These are phyloP conservation scores for Caenorhabditis brenneri DNA, from an alignment of 1,140 invertebrate species.

Conservation along the genomic window DNA sequence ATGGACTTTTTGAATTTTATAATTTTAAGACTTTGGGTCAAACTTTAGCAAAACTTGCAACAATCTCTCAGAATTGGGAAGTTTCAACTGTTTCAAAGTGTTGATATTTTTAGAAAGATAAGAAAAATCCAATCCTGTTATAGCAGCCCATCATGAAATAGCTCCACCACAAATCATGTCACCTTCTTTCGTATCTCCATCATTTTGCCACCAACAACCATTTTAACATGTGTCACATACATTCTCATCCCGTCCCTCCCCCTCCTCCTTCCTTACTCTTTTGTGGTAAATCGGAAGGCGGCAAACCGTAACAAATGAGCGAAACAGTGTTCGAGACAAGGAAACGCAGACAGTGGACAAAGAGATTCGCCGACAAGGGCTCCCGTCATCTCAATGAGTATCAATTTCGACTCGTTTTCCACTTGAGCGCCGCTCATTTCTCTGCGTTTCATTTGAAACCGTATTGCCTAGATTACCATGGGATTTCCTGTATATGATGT, in stretches of 20 bases:
- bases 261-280: background rate
- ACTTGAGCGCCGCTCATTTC: slow-evolving; percentile 11
- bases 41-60: no score
- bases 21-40: no score
- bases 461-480: background rate
- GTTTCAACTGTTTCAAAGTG: no score
- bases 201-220: background rate
- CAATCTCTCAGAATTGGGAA: no score
- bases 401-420: slow-evolving; percentile 29
- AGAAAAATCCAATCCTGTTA: no score
- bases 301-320: slow-evolving; percentile 34
- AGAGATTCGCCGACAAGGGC: slow-evolving; percentile 37
- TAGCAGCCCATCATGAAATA: no score
- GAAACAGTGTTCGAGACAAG: background rate
- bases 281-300: slow-evolving; percentile 43
- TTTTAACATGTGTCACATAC: slow-evolving; percentile 7
- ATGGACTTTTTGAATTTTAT: no score
- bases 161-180: background rate
- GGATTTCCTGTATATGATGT: no score
- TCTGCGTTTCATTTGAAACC: background rate
- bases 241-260: background rate
- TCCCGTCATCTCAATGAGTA: slow-evolving; percentile 30
- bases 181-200: no score
- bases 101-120: no score
- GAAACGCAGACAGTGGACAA: slow-evolving; percentile 14